Conservation (phyloP, 2,113 vertebrate species). For the Zapus hudsonius region DNA sequence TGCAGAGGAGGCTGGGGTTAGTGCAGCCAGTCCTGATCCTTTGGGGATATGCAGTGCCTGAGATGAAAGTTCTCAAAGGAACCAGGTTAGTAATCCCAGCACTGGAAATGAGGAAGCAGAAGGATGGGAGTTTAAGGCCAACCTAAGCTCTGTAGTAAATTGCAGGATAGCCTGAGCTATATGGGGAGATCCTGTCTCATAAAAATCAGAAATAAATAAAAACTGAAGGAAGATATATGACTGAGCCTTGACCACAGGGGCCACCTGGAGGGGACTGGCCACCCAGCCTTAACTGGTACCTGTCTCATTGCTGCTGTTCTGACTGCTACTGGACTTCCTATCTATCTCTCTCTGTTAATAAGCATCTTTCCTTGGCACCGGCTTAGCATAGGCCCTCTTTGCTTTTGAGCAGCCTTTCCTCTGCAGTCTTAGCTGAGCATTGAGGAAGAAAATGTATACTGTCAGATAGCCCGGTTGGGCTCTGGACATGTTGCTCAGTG, state of each 20-base stretch:
- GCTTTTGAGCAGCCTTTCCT: background rate
- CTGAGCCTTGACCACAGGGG: background rate
- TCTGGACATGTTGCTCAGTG: no score
- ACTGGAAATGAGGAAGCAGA: no score
- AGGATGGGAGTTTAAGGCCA: no score
- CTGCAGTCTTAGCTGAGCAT: background rate
- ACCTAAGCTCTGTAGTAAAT: no score
- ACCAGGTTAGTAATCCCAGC: no score
- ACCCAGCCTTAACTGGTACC: accelerated
- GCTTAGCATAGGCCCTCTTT: background rate
- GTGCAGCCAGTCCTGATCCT: background rate
- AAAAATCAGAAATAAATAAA: no score
- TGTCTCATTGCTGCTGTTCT: background rate
- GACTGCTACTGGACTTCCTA: background rate
- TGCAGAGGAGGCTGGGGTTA: background rate
- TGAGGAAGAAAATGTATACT: background rate
- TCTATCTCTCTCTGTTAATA: no score
- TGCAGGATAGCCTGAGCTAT: no score
- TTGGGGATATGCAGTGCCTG: accelerated
- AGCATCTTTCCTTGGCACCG: no score
- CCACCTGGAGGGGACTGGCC: background rate
- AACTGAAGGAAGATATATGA: background rate
- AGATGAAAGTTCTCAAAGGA: background rate
- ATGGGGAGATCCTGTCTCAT: no score
- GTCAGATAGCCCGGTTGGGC: background rate